Evolutionary conservation across 2,797 vertebrate genomes (phyloP).

Genomic region (Ptychadena robeensis): DNA sequence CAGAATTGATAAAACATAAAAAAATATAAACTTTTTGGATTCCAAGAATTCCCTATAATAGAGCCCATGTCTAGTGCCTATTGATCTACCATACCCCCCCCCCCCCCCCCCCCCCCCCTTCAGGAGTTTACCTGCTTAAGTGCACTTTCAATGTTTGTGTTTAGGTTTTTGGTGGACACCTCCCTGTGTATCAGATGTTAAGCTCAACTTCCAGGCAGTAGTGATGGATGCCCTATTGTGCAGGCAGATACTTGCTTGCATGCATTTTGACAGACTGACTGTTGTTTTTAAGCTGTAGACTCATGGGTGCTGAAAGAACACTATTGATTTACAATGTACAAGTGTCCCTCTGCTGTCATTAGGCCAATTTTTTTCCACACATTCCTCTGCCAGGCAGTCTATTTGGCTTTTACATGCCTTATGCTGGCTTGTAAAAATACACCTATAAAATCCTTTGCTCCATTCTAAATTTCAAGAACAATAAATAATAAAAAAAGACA

Average conservation of each 20-base stretch:
- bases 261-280: conserved; percentile 52
- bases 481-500: conserved; percentile 57
- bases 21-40: neutral
- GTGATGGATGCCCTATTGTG: conserved; percentile 55
- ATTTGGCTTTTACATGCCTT: conserved; percentile 57
- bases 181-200: conserved; percentile 43
- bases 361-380: conserved; percentile 54
- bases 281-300: conserved; percentile 51
- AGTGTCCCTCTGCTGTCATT: conserved; percentile 60
- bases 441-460: conserved; percentile 54
- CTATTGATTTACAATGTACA: conserved; percentile 58
- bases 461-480: conserved; percentile 59
- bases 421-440: conserved; percentile 59
- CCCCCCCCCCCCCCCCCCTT: no score
- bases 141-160: conserved; percentile 42
- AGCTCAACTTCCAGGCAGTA: conserved; percentile 38
- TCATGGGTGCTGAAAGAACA: conserved; percentile 55
- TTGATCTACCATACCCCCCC: neutral
- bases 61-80: neutral
- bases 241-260: conserved; percentile 49
- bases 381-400: conserved; percentile 47
- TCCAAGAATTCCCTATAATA: neutral
- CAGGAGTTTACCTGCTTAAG: conserved; percentile 30
- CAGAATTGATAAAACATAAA: no score
- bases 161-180: conserved; percentile 21